A percentile compares a stretch with the other conserved stretches of the same genome.
phyloP scores from a whole-genome alignment of 2,888 invertebrate species.

The Alsophila aescularia region DNA sequence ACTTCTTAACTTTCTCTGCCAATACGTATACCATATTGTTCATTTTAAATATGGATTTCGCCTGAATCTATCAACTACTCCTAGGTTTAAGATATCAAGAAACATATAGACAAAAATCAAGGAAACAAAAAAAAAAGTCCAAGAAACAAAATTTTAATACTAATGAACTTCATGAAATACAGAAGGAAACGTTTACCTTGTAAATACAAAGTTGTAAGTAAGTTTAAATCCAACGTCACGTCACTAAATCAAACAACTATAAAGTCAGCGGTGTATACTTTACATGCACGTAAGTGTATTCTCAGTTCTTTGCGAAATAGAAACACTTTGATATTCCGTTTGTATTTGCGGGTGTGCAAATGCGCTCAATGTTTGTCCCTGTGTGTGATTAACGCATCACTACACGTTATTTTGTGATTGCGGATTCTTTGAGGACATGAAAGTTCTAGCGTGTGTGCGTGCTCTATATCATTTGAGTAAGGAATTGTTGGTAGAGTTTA shows the following conservation, averaged over 20 bases:
- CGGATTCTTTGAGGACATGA: neutral
- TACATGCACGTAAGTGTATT: conserved; percentile 31
- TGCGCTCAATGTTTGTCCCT: conserved; percentile 33
- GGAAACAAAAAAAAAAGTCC: too few relatives aligned
- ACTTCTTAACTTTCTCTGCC: too few relatives aligned
- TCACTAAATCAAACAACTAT: neutral
- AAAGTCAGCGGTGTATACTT: neutral
- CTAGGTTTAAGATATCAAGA: too few relatives aligned
- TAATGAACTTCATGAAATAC: too few relatives aligned
- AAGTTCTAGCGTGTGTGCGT: neutral
- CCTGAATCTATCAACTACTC: too few relatives aligned
- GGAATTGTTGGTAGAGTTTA: too few relatives aligned
- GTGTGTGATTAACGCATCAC: conserved; percentile 27
- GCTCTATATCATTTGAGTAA: too few relatives aligned
- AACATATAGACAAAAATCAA: too few relatives aligned
- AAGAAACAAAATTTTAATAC: too few relatives aligned
- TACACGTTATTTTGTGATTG: conserved; percentile 4
- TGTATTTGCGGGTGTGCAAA: conserved; percentile 36
- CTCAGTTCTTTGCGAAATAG: conserved; percentile 39
- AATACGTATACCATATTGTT: too few relatives aligned
- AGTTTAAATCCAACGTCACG: neutral
- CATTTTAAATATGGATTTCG: too few relatives aligned
- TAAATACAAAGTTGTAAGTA: neutral
- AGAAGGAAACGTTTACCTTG: too few relatives aligned
- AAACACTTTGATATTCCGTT: conserved; percentile 42